Evolutionary conservation across 2,888 invertebrate species (phyloP).

Genomic region (Chaitophorus viminalis): DNA sequence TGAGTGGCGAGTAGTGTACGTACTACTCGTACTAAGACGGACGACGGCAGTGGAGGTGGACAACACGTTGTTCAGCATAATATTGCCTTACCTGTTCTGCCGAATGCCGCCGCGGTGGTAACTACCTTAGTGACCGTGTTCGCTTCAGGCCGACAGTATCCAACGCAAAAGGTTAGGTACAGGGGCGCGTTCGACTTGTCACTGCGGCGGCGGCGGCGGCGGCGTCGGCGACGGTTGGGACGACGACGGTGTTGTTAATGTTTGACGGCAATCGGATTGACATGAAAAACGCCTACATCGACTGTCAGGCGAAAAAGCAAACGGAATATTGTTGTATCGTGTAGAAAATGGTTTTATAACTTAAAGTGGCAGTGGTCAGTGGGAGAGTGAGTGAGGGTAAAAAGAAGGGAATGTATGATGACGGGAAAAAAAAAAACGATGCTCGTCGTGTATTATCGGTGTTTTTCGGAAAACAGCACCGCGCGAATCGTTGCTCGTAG

Average conservation of each 20-base stretch:
- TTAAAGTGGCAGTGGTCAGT: neutral
- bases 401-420: neutral
- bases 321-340: neutral
- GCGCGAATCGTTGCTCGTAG: slow-evolving; percentile 2
- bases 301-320: neutral
- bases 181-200: slow-evolving; percentile 44
- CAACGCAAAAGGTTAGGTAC: slow-evolving; percentile 8
- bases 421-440: neutral
- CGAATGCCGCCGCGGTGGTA: slow-evolving; percentile 30
- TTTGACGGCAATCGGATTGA: neutral
- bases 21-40: too few relatives aligned
- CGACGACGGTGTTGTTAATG: neutral
- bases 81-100: slow-evolving; percentile 10
- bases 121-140: slow-evolving; percentile 5
- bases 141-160: neutral
- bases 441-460: slow-evolving; percentile 50
- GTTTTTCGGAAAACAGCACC: slow-evolving; percentile 35
- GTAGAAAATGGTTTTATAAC: neutral
- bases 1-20: neutral
- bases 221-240: neutral
- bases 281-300: slow-evolving; percentile 33
- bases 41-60: neutral
- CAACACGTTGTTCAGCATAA: neutral
- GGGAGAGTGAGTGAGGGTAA: neutral
- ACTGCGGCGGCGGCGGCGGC: slow-evolving; percentile 15